Conservation (phyloP, 92 coral and sea anemone species). For the Hydrozoanthus gracilis region DNA sequence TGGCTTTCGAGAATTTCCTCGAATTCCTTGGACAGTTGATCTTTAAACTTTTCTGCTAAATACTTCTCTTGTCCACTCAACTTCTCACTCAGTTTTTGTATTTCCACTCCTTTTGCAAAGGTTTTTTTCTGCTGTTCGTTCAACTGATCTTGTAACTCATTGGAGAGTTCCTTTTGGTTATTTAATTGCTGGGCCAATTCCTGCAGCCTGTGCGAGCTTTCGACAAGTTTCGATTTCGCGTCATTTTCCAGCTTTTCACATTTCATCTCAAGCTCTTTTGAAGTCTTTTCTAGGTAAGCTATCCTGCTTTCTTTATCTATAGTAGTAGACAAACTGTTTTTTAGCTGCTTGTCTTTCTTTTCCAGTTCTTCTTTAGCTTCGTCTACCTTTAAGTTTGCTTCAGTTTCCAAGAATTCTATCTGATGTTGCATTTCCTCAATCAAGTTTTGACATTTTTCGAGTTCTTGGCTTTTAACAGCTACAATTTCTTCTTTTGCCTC, state of each 20-base stretch:
- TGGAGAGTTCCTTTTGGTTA: constrained; percentile 27
- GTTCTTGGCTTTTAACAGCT: constrained; percentile 52
- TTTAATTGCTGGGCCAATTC: constrained; percentile 49
- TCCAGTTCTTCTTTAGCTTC: constrained; percentile 53
- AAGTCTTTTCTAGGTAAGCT: constrained; percentile 23
- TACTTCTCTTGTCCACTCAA: constrained; percentile 45
- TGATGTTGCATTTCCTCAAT: constrained; percentile 61
- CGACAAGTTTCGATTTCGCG: constrained; percentile 35
- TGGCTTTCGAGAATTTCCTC: constrained; percentile 61
- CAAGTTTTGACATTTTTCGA: constrained; percentile 50
- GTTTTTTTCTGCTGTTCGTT: constrained; percentile 5
- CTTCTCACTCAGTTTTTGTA: constrained; percentile 20
- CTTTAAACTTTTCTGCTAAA: constrained; percentile 43
- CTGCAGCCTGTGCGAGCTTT: constrained; percentile 22
- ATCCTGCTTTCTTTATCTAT: constrained; percentile 47
- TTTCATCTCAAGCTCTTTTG: constrained; percentile 40
- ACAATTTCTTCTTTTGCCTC: constrained; percentile 35
- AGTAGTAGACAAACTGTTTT: constrained; percentile 22
- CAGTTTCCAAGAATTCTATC: constrained; percentile 55
- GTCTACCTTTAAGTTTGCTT: constrained; percentile 49
- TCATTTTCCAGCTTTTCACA: constrained; percentile 37
- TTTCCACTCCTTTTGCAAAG: background rate
- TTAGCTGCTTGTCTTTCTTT: constrained; percentile 54
- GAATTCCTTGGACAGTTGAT: constrained; percentile 55
- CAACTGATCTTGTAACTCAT: constrained; percentile 47